Conservation (phyloP, 2,888 invertebrate species). For the Micoletzkya japonica region DNA sequence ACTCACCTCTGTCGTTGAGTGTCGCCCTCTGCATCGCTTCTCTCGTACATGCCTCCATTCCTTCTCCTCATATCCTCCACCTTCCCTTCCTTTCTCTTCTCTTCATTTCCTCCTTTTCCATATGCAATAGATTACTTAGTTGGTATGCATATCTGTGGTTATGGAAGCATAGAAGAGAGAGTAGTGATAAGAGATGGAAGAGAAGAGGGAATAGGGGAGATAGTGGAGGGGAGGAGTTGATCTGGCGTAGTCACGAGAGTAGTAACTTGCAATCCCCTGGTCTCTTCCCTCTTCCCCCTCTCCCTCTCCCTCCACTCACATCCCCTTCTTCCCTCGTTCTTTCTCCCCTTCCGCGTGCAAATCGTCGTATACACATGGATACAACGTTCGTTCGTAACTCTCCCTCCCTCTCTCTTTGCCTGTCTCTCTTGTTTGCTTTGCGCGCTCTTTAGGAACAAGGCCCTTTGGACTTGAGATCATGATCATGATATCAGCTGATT, state of each 20-base stretch:
- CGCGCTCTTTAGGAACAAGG: too few species aligned
- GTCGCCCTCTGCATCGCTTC: too few species aligned
- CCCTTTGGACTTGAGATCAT: too few species aligned
- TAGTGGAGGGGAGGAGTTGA: constrained; percentile 1
- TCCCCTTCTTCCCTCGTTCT: constrained; percentile 12
- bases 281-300: neutral
- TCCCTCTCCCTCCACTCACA: neutral
- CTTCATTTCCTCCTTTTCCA: neutral
- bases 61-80: too few species aligned
- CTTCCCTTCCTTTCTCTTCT: neutral
- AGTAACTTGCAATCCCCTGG: neutral
- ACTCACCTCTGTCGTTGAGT: too few species aligned
- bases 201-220: constrained; percentile 1
- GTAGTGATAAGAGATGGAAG: neutral
- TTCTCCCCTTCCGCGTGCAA: neutral
- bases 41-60: too few species aligned
- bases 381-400: constrained; percentile 1
- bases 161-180: neutral
- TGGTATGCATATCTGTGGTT: too few species aligned
- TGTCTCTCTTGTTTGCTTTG: constrained; percentile 2
- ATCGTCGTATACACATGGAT: too few species aligned
- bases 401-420: neutral
- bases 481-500: too few species aligned
- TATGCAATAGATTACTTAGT: neutral
- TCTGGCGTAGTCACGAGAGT: constrained; percentile 4